Evolutionary conservation across 1,140 invertebrate species (phyloP), one percentile per base, ranked within the genome.

Genomic region (Nomia melanderi): DNA sequence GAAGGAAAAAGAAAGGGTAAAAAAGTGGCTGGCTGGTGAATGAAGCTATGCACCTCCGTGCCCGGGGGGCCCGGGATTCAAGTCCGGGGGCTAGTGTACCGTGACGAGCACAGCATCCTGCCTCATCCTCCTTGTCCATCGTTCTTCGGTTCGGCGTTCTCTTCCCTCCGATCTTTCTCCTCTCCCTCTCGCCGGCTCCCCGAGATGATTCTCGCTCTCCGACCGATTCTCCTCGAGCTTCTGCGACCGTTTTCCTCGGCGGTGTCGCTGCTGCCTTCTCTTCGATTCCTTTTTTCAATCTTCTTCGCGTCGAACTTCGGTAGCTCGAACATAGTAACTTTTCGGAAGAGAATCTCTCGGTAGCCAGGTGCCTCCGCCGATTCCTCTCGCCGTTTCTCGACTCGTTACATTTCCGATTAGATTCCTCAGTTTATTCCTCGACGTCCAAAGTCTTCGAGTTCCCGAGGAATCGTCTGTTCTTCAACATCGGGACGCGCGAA

Each of bases 61-160:
- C 82, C 88, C 88, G 82, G 86, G 89, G 88, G 88, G 85, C 83
- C 79, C 78, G 78, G 84, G 85, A 89, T 88, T 89, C 89, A 88
- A 88, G 89, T 88, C 88, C 87, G 82, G 87, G 84, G 89, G 85
- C 88, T 87, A 90, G 88, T 89, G 86, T 90, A 89, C 89, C 89
- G 87, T 90, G 89, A 90, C 89, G 88, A 76, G 86, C 84, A 80
- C 88, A 89, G 88, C 88, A 90, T 89, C 85, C 86, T 85, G 81
- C 66, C 72, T 57, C 66, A 66, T 70, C 75, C 74, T 72, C 72
- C 54, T 53, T 39, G 50, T 50, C 53, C 23, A 17, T 65, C 63
- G 14, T 63, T 44, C 53, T 36, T 36, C 60, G 59, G 7, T 41
- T 29, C 33, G 59, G 44, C 39, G 31, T 69, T 59, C 64, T 23